Evolutionary conservation across 2,113 vertebrate species (phyloP), one percentile per base, ranked within the genome.

Genomic region (Dasypus novemcinctus): DNA sequence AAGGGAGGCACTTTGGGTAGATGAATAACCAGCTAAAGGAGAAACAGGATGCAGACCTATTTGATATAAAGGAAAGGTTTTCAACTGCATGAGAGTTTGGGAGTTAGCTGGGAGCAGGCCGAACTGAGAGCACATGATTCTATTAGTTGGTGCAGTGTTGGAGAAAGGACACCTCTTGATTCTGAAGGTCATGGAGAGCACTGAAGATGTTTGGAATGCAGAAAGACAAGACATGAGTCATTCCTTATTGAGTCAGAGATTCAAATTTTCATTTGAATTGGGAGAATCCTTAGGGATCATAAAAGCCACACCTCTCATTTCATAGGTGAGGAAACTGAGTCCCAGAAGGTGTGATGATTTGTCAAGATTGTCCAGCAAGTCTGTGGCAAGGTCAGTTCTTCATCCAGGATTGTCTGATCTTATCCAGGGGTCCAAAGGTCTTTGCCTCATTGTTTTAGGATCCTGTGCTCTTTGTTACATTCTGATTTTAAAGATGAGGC

Each of bases 71-170:
- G 18, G 57, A 21, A 4, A 21, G 63, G 18, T 8, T 21, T 11
- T 33, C 54, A 12, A 0, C n/a, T 1, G 20, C 25, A 2, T 0
- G 23, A 46, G 61, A 43, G 5, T 14, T 31, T 9, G 18, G 43
- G 54, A 1, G n/a, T 5, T 23, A 23, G n/a, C 9, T 10, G 13
- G 36, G 8, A 52, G 5, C 11, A 0, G 36, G 68, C 29, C 33
- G 4, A 5, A 17, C 12, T 14, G n/a, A 20, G 15, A 23, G 11
- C 20, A 7, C 43, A 2, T 27, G 7, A 0, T 9, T 38, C n/a
- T 0, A 7, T n/a, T 5, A 29, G 66, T 59, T 2, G 6, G 29
- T 0, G 9, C 1, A 1, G 7, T 3, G 0, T 4, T 1, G 33
- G 38, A 8, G 66, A 69, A 69, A 69, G 66, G 66, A 21, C 18